Base-by-base conservation (phyloP, 2,888 invertebrate species). In the Adelognathus sp. region DNA sequence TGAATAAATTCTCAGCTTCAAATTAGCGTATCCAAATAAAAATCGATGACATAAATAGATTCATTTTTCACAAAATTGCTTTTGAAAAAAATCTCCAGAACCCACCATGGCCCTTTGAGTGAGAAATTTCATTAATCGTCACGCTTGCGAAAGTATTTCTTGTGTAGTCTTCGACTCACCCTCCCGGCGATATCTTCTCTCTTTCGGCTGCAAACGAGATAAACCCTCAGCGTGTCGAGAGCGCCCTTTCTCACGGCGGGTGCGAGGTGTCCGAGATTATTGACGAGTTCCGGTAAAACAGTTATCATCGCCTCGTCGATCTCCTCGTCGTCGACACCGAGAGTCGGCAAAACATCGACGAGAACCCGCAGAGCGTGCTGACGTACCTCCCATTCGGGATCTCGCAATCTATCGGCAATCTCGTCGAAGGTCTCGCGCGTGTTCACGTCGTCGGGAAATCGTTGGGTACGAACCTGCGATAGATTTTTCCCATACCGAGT, bases 361-460 rank as follows among this genome's bases (percentile, higher is more conserved):
- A 97, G 93, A 6, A 97, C 96, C 64, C 96, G 92, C 4, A 97
- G 92, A 27, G 97, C 96, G 90, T 97, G 96, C 82, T 96, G 95
- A 7, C 97, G 94, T 36, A 97, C 96, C 91, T 96, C 96, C 95
- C 96, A 96, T 90, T 97, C 97, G 0, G 96, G 96, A 89, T 96
- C 96, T 41, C 94, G 93, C 54, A 97, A 92, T 61, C 96, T 94
- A 82, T 95, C 95, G 52, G 94, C 93, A 86, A 96, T 94, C 85
- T 96, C 96, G 67, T 93, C 92, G 89, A 96, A 96, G 85, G 96
- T 94, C 70, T 94, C 93, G 76, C 92, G 92, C 1, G 94, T 94
- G 87, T 95, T 94, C 61, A 95, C 92, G 80, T 94, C 94, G 21
- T 94, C 94, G 44, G 97, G 97, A 70, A 97, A 93, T 67, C 95